These are phyloP conservation scores for Erebia epiphron DNA, from an alignment of 2,888 invertebrate species.

Conservation along the genomic window DNA sequence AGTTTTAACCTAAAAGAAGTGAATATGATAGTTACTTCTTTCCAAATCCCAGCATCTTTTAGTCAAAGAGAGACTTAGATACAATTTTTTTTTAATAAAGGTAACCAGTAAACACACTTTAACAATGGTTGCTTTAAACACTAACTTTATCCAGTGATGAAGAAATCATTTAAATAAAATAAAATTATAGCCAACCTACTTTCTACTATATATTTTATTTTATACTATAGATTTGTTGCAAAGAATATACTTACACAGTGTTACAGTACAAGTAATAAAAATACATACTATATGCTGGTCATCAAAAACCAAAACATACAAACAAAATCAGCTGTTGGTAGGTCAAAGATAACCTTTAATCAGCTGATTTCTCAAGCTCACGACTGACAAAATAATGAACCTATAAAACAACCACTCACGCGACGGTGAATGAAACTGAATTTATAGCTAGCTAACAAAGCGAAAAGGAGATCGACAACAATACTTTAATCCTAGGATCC, in stretches of 20 bases:
- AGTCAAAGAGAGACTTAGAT: too few species aligned
- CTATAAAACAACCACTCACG: background rate
- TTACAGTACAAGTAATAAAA: background rate
- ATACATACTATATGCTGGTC: background rate
- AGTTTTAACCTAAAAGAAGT: too few species aligned
- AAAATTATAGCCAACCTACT: too few species aligned
- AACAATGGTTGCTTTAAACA: too few species aligned
- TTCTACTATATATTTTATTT: too few species aligned
- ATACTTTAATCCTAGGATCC: slow-evolving; percentile 13
- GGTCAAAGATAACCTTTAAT: slow-evolving; percentile 70
- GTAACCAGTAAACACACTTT: too few species aligned
- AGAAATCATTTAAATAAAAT: too few species aligned
- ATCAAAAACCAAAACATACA: slow-evolving; percentile 17
- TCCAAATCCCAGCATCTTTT: too few species aligned
- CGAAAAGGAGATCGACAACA: slow-evolving; percentile 13
- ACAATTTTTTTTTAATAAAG: too few species aligned
- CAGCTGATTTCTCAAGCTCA: slow-evolving; percentile 67
- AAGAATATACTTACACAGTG: background rate
- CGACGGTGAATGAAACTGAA: slow-evolving; percentile 14
- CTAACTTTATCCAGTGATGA: too few species aligned
- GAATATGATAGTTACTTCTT: too few species aligned
- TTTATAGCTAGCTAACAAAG: slow-evolving; percentile 6
- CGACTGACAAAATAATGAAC: slow-evolving; percentile 41
- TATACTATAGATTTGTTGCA: background rate
- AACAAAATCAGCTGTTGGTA: slow-evolving; percentile 66